Conservation (phyloP, 1,140 invertebrate genomes). For the Archivesica marissinica region DNA sequence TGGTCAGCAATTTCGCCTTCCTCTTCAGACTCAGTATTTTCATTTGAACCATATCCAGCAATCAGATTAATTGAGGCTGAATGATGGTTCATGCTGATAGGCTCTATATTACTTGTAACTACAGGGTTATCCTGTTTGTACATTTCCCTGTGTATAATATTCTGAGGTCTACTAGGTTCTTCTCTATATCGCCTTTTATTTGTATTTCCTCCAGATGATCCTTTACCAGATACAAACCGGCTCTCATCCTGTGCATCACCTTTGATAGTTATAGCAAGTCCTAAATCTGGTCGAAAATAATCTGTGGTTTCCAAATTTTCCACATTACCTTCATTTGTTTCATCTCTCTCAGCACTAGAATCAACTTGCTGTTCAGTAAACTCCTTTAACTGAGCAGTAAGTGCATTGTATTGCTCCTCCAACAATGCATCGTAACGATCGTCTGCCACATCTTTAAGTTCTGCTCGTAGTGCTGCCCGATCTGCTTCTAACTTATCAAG, state of each 20-base stretch:
- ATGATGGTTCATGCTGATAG: constrained; percentile 60
- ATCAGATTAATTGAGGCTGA: constrained; percentile 80
- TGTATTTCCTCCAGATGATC: background rate
- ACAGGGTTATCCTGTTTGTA: too few relatives aligned
- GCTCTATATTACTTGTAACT: constrained; percentile 36
- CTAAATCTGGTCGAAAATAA: constrained; percentile 7
- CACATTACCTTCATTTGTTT: background rate
- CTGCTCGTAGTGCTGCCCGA: constrained; percentile 79
- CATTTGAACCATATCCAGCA: constrained; percentile 77
- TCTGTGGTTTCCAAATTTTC: background rate
- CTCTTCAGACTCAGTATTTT: constrained; percentile 77
- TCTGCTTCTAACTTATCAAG: constrained; percentile 82
- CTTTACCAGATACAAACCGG: constrained; percentile 32
- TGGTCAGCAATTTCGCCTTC: constrained; percentile 82
- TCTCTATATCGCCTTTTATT: constrained; percentile 36
- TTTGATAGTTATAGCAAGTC: constrained; percentile 58
- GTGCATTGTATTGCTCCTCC: constrained; percentile 39
- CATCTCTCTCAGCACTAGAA: background rate
- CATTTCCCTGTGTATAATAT: background rate
- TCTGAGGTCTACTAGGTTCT: constrained; percentile 24
- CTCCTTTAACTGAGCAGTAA: constrained; percentile 22
- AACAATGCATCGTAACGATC: constrained; percentile 29
- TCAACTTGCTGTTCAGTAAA: background rate
- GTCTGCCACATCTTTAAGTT: constrained; percentile 68
- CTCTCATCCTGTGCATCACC: constrained; percentile 45